Percentiles rank a stretch among this genome's conserved stretches.
Conservation (phyloP, 2,113 vertebrate species). For the Cheirogaleus medius region DNA sequence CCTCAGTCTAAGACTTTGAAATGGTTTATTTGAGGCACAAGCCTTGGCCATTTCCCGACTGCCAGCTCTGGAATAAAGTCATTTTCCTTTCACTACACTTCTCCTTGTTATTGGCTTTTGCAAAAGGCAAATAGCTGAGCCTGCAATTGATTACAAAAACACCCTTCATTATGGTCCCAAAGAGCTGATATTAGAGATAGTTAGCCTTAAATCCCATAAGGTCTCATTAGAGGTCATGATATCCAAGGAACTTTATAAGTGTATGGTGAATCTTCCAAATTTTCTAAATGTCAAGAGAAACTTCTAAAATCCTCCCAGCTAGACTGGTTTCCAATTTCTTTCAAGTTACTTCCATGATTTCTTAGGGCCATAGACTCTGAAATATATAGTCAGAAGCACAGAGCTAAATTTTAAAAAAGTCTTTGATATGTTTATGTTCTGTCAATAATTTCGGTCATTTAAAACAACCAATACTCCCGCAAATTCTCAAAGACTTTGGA, state of each 20-base stretch:
- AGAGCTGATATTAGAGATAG: not conserved
- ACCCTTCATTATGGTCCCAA: not conserved
- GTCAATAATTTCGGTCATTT: constrained; percentile 25
- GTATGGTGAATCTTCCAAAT: not conserved
- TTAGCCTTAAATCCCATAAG: not conserved
- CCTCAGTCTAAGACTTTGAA: too few species aligned
- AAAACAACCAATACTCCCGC: not conserved
- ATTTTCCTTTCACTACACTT: too few species aligned
- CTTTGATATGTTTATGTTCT: not conserved
- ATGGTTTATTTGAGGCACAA: too few species aligned
- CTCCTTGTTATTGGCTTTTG: too few species aligned
- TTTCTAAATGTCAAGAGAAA: constrained; percentile 41
- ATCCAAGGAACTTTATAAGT: constrained; percentile 51
- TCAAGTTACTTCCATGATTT: not conserved
- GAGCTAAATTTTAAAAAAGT: constrained; percentile 41
- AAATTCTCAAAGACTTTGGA: not conserved
- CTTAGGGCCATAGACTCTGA: constrained; percentile 7
- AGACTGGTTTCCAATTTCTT: constrained; percentile 22
- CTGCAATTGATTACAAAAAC: too few species aligned
- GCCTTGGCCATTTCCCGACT: too few species aligned
- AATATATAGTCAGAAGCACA: not conserved
- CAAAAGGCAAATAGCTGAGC: too few species aligned
- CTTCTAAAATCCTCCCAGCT: constrained; percentile 20
- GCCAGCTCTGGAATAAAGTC: too few species aligned
- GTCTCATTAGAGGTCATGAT: not conserved